Percentiles rank a stretch among this genome's conserved stretches.
phyloP scores from a whole-genome alignment of 2,113 vertebrate genomes.

The Climacteris rufus region DNA sequence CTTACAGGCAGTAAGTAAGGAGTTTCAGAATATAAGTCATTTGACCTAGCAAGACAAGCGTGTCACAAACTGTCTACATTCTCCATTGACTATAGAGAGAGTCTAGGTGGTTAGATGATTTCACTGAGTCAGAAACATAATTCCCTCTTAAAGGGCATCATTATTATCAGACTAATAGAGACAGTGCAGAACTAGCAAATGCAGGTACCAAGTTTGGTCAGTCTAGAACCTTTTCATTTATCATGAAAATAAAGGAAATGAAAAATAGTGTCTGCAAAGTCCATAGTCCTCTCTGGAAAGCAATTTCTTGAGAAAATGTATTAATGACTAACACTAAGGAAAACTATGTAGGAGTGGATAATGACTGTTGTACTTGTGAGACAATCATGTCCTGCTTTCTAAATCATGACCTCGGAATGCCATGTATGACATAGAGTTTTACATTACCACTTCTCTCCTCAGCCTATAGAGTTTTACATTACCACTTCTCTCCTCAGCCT shows the following conservation, averaged over 20 bases:
- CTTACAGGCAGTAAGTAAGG: background rate
- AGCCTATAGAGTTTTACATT: background rate
- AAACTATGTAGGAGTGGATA: background rate
- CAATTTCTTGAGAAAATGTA: background rate
- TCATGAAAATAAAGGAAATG: background rate
- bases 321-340: background rate
- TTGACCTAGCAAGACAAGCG: background rate
- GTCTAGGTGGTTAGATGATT: background rate
- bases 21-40: background rate
- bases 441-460: background rate
- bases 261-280: background rate
- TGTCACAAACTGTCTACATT: background rate
- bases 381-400: background rate
- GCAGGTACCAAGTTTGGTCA: background rate
- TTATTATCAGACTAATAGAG: background rate
- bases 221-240: background rate
- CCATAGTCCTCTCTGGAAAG: background rate
- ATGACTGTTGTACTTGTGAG: background rate
- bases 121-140: background rate
- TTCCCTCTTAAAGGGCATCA: background rate
- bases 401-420: background rate
- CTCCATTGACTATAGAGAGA: background rate
- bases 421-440: background rate
- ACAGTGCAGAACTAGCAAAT: background rate
- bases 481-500: background rate